Conservation (phyloP, 2,113 vertebrate species). For the Indri indri region DNA sequence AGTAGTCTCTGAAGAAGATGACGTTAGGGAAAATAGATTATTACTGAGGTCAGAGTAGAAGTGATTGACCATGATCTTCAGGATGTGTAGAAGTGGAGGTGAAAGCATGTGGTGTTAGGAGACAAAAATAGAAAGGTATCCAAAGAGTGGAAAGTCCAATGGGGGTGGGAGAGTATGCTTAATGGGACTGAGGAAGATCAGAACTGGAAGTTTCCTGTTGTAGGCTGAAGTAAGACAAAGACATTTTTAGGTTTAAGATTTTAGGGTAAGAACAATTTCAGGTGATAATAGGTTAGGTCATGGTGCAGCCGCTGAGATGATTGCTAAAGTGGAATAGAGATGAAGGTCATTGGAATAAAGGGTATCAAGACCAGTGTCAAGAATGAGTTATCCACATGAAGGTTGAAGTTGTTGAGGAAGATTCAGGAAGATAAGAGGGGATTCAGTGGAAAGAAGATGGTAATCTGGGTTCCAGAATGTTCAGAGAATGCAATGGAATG, state of each 20-base stretch:
- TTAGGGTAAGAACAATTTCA: not conserved
- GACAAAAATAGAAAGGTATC: not conserved
- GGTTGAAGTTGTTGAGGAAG: not conserved
- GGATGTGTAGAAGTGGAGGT: not conserved
- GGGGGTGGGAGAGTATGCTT: not conserved
- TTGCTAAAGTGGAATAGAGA: not conserved
- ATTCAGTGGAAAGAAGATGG: not conserved
- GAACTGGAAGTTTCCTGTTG: not conserved
- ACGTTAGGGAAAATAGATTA: not conserved
- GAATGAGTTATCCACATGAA: not conserved
- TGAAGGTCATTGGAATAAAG: not conserved
- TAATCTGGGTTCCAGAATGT: not conserved
- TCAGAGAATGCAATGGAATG: not conserved
- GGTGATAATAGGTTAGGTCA: not conserved
- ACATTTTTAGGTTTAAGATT: slow-evolving; percentile 46
- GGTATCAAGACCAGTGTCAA: not conserved
- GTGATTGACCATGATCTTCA: not conserved
- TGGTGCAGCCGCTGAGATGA: not conserved
- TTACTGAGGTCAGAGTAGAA: not conserved
- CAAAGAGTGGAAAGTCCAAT: not conserved
- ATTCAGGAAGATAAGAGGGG: not conserved
- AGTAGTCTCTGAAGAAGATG: not conserved
- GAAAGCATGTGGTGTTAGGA: not conserved
- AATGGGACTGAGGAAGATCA: not conserved
- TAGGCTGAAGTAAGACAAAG: not conserved